These are phyloP conservation scores for Drosophila atripex DNA, from an alignment of 2,888 invertebrate genomes.

Conservation along the genomic window DNA sequence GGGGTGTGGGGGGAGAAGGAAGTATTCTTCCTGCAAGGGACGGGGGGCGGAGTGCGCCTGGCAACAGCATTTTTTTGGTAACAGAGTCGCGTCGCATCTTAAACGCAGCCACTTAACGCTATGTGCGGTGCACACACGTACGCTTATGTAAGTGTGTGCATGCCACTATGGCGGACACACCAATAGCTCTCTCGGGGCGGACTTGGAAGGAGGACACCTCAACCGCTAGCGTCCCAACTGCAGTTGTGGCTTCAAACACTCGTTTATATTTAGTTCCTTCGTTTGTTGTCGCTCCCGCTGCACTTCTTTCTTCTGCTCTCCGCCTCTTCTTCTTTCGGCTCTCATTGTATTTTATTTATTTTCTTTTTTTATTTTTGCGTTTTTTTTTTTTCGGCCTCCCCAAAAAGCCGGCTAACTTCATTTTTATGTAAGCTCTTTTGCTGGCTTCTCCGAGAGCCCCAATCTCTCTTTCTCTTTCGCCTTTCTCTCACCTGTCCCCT, in stretches of 20 bases:
- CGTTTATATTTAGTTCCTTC: slow-evolving; percentile 19
- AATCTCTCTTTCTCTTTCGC: slow-evolving; percentile 14
- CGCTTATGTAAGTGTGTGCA: neutral
- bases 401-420: slow-evolving; percentile 41
- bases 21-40: neutral
- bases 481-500: slow-evolving; percentile 4
- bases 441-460: neutral
- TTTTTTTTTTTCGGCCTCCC: slow-evolving; percentile 8
- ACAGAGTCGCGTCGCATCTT: slow-evolving; percentile 7
- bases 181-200: neutral
- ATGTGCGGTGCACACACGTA: slow-evolving; percentile 14
- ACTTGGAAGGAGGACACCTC: too few relatives aligned
- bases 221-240: too few relatives aligned
- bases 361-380: neutral
- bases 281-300: slow-evolving; percentile 22
- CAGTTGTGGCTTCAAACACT: too few relatives aligned
- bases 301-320: slow-evolving; percentile 3
- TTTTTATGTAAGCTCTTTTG: slow-evolving; percentile 35
- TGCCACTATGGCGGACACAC: too few relatives aligned
- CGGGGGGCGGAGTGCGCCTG: slow-evolving; percentile 30
- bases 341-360: neutral
- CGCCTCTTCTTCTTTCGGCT: slow-evolving; percentile 1
- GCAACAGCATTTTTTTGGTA: slow-evolving; percentile 37
- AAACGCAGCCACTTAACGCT: slow-evolving; percentile 25
- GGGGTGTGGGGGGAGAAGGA: too few relatives aligned